Base-by-base conservation (phyloP, 2,888 invertebrate genomes). In the Apamea crenata region DNA sequence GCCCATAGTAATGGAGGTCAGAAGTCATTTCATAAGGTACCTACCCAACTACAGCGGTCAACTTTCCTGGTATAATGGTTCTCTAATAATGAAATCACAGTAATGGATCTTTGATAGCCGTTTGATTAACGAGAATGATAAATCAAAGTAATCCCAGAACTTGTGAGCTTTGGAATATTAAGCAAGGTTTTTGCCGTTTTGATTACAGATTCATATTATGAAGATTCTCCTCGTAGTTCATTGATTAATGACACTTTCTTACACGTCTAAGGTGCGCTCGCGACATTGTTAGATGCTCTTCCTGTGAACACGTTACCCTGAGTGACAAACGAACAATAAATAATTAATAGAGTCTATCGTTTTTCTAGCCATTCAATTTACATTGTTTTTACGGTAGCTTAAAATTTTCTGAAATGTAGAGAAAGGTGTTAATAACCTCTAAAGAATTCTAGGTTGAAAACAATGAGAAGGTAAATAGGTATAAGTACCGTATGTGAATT, bases 71-170 rank as follows among this genome's bases (percentile, higher is more conserved):
- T 90, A 89, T 93, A 91, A 94, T 94, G 94, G 93, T 94, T 94
- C 92, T 90, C 88, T 78, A 89, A 94, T 93, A 94, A 94, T 92
- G 89, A 92, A 92, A 93, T 92, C 90, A 79, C 86, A 86, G 89
- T 95, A 94, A 95, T 95, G 92, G 88, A 91, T 93, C 94, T 95
- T 93, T 94, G 94, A 96, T 94, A 91, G 92, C 90, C 86, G 87
- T 92, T 93, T 93, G 94, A 95, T 94, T 93, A 93, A 93, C 91
- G 88, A 91, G 90, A 91, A 94, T 94, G 94, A 95, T 95, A 93
- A 94, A 93, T 94, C 92, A 93, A 92, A 93, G 84, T 72, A 86
- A 18, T 70, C 16, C 56, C 21, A 40, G 56, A 74, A 80, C 88
- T 90, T 87, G 83, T 86, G 86, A 61, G 69, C 61, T 77, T 59